phyloP scores from a whole-genome alignment of 2,797 vertebrate genomes.

The Sebastes oblongus region DNA sequence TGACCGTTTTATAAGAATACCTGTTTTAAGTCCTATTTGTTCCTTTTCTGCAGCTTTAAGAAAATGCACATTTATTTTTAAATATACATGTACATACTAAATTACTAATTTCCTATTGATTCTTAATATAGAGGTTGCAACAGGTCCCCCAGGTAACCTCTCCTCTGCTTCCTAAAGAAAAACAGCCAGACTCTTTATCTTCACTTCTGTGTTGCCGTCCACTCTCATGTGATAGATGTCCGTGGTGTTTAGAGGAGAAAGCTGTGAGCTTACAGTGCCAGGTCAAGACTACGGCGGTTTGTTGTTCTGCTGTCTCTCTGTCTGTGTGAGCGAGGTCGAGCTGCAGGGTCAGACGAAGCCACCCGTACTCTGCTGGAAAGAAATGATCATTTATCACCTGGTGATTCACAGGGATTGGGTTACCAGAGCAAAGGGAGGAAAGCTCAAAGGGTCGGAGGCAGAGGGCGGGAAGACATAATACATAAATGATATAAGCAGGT shows the following conservation, averaged over 20 bases:
- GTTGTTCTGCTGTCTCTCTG: constrained; percentile 60
- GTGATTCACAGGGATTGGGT: constrained; percentile 86
- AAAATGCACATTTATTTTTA: not conserved
- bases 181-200: constrained; percentile 12
- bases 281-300: constrained; percentile 59
- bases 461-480: not conserved
- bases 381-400: constrained; percentile 89
- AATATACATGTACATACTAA: not conserved
- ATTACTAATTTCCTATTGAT: not conserved
- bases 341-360: constrained; percentile 79
- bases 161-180: not conserved
- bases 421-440: constrained; percentile 64
- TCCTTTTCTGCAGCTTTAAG: no score
- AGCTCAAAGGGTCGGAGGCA: constrained; percentile 10
- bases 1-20: no score
- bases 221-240: constrained; percentile 19
- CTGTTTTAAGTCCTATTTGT: no score
- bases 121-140: not conserved
- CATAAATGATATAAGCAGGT: not conserved
- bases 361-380: constrained; percentile 83
- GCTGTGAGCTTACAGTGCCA: constrained; percentile 14
- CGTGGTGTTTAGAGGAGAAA: constrained; percentile 38
- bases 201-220: not conserved
- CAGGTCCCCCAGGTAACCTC: not conserved
- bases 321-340: constrained; percentile 61